Percentiles rank a stretch among this genome's conserved stretches.
These are phyloP conservation scores for Penaeus japonicus DNA, from an alignment of 1,140 invertebrate genomes.

Conservation along the genomic window DNA sequence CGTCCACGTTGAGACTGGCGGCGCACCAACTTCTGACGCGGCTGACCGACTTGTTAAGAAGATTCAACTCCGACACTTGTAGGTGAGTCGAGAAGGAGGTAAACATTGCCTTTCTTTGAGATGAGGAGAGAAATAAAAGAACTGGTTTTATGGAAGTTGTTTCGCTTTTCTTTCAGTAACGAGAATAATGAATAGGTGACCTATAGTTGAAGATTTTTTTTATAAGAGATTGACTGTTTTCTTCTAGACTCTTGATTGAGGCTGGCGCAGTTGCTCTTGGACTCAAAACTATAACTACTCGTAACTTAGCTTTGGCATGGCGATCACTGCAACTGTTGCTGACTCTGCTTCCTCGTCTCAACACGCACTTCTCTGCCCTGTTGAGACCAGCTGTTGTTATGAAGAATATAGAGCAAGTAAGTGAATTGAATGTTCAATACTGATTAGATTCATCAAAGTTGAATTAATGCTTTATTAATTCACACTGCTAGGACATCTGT, in stretches of 20 bases:
- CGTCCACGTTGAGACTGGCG: constrained; percentile 49
- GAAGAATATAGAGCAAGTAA: constrained; percentile 56
- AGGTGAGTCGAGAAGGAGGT: constrained; percentile 62
- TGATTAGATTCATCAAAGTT: no score
- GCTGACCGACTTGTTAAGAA: constrained; percentile 54
- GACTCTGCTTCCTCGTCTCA: constrained; percentile 48
- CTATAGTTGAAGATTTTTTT: no score
- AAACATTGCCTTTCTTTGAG: neutral
- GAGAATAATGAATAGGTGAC: no score
- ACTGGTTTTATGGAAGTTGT: no score
- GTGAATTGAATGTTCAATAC: neutral
- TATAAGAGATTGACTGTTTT: constrained; percentile 23
- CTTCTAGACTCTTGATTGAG: constrained; percentile 56
- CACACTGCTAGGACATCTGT: no score
- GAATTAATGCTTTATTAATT: no score
- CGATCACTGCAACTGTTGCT: constrained; percentile 75
- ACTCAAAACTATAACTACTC: constrained; percentile 94
- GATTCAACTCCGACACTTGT: constrained; percentile 57
- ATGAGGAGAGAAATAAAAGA: neutral
- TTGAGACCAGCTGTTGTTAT: constrained; percentile 56
- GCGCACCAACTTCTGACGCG: constrained; percentile 52
- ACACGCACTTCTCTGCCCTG: constrained; percentile 57
- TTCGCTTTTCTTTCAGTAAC: no score
- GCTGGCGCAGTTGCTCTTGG: constrained; percentile 74
- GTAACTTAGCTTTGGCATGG: constrained; percentile 90